phyloP scores from a whole-genome alignment of 2,113 vertebrate species.

The Pithys albifrons region DNA sequence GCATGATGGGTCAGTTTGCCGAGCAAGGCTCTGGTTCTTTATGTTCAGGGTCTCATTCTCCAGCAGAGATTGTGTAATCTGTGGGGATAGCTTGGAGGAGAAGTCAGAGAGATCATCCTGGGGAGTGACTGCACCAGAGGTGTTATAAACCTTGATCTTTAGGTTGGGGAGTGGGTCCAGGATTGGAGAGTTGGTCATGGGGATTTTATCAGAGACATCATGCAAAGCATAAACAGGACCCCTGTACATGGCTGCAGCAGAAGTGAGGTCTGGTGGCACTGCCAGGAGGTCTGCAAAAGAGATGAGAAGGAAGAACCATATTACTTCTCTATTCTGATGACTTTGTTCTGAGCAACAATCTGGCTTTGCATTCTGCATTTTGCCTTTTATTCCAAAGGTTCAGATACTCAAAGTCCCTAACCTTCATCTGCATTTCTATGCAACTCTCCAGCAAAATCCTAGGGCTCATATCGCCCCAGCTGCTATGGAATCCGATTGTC shows the following conservation, averaged over 20 bases:
- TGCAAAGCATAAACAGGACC: conserved; percentile 93
- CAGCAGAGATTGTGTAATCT: conserved; percentile 88
- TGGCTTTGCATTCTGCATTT: background rate
- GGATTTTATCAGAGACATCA: conserved; percentile 94
- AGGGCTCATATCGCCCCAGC: background rate
- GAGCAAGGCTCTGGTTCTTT: conserved; percentile 88
- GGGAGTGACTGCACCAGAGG: conserved; percentile 86
- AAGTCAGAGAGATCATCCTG: conserved; percentile 91
- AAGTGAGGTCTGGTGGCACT: conserved; percentile 92
- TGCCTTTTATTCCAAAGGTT: background rate
- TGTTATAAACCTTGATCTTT: conserved; percentile 96
- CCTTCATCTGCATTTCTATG: background rate
- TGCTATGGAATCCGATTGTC: background rate
- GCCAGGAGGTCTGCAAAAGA: conserved; percentile 86
- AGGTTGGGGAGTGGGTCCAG: conserved; percentile 92
- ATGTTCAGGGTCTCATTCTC: conserved; percentile 88
- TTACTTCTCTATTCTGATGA: background rate
- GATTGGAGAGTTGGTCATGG: conserved; percentile 96
- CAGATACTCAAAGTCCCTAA: background rate
- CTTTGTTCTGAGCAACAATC: background rate
- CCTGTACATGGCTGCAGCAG: conserved; percentile 95
- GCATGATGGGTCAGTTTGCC: conserved; percentile 89
- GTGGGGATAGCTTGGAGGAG: conserved; percentile 90
- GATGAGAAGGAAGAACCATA: background rate
- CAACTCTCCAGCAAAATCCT: background rate